Conservation (phyloP, 2,797 vertebrate species). For the Chromis chromis region DNA sequence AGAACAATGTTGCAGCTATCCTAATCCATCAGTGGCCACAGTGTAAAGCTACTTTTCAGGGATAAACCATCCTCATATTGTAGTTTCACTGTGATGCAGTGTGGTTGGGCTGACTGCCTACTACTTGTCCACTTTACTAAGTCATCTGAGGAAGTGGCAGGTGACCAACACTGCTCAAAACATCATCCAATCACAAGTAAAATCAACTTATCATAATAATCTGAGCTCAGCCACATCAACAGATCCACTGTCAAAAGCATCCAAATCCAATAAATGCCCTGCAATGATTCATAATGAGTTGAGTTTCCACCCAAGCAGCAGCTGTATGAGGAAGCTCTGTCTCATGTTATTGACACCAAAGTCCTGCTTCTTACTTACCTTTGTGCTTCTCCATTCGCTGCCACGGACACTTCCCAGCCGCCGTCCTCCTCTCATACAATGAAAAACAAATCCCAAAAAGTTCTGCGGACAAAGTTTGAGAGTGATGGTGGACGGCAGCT, state of each 20-base stretch:
- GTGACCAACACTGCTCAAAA: conserved; percentile 2
- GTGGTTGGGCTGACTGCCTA: neutral
- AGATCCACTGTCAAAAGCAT: neutral
- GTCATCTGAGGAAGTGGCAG: conserved; percentile 10
- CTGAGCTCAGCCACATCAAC: neutral
- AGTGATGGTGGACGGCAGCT: conserved; percentile 29
- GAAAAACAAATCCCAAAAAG: conserved; percentile 48
- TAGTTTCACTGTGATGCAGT: neutral
- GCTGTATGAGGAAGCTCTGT: neutral
- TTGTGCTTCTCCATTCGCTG: conserved; percentile 86
- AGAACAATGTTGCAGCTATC: conserved; percentile 78
- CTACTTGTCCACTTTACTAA: neutral
- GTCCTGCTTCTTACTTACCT: conserved; percentile 73
- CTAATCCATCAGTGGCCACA: conserved; percentile 65
- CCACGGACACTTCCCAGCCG: conserved; percentile 42
- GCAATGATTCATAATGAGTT: no score
- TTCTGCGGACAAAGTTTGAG: conserved; percentile 32
- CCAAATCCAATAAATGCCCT: neutral
- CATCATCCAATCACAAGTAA: neutral
- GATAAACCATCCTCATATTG: conserved; percentile 17
- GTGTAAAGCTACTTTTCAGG: conserved; percentile 50
- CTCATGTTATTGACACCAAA: conserved; percentile 7
- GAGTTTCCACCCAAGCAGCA: no score
- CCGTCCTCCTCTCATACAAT: conserved; percentile 60
- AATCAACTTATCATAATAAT: neutral